Conservation (phyloP, 1,140 invertebrate genomes). For the Euwallacea fornicatus region DNA sequence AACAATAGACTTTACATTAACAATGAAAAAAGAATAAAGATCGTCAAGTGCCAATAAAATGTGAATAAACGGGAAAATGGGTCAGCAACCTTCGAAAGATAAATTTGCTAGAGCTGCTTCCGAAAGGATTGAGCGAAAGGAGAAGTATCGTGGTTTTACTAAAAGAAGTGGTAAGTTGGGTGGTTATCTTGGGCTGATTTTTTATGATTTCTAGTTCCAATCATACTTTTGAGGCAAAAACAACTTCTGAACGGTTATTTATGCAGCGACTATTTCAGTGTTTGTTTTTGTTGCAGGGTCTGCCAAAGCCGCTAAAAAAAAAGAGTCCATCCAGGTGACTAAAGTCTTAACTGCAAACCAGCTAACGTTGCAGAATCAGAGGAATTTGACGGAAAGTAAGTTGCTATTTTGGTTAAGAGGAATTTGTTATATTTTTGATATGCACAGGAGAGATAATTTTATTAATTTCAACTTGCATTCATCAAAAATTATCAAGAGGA, state of each 20-base stretch:
- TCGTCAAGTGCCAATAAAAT: background rate
- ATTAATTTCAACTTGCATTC: no score
- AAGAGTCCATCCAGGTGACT: slow-evolving; percentile 48
- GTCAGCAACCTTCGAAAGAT: slow-evolving; percentile 69
- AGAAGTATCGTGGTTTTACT: slow-evolving; percentile 47
- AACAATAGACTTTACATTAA: slow-evolving; percentile 3
- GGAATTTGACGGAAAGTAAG: slow-evolving; percentile 42
- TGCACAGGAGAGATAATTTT: no score
- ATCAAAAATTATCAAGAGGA: no score
- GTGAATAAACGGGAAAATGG: slow-evolving; percentile 58
- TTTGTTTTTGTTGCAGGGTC: slow-evolving; percentile 47
- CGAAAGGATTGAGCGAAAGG: slow-evolving; percentile 46
- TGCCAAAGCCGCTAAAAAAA: slow-evolving; percentile 48
- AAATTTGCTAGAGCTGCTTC: slow-evolving; percentile 56
- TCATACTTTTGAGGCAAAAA: no score
- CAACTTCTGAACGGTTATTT: no score
- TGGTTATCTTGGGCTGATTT: background rate
- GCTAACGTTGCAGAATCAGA: slow-evolving; percentile 41
- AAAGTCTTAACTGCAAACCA: slow-evolving; percentile 49
- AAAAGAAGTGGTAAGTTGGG: slow-evolving; percentile 46
- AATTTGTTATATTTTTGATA: no score
- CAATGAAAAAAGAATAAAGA: slow-evolving; percentile 6
- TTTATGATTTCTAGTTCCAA: no score
- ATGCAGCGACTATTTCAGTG: background rate
- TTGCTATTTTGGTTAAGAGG: slow-evolving; percentile 2